Evolutionary conservation across 2,797 vertebrate genomes (phyloP).

Genomic region (Lycodopsis pacificus): DNA sequence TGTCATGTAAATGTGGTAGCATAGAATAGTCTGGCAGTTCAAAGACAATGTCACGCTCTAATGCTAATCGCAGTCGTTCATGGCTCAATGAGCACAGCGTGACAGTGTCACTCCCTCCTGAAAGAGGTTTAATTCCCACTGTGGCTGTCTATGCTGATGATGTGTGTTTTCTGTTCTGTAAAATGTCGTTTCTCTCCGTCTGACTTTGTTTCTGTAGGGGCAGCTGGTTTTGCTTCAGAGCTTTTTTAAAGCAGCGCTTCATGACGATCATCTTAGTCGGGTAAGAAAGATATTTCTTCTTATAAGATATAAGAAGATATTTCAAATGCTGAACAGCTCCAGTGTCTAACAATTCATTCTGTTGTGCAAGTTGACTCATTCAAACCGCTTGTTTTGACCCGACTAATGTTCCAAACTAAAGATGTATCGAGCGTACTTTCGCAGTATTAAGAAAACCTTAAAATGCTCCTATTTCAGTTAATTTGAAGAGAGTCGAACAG

Average conservation of each 20-base stretch:
- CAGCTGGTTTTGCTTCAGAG: slow-evolving; percentile 90
- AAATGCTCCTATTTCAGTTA: too few relatives aligned
- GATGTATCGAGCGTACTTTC: too few relatives aligned
- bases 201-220: slow-evolving; percentile 80
- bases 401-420: too few relatives aligned
- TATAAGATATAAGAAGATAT: too few relatives aligned
- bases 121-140: slow-evolving; percentile 1
- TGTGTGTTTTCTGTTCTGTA: not conserved
- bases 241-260: slow-evolving; percentile 91
- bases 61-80: slow-evolving; percentile 12
- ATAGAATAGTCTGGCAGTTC: slow-evolving; percentile 2
- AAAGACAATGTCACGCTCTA: slow-evolving; percentile 18
- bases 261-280: slow-evolving; percentile 90
- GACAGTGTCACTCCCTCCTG: not conserved
- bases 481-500: too few relatives aligned
- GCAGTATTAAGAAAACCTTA: too few relatives aligned
- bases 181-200: not conserved
- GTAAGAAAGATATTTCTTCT: too few relatives aligned
- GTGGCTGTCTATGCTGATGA: not conserved
- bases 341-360: not conserved
- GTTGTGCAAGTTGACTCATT: too few relatives aligned
- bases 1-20: not conserved
- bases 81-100: slow-evolving; percentile 27
- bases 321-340: not conserved
- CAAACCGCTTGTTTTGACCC: too few relatives aligned